These are phyloP conservation scores for Bradypodion ventrale DNA, from an alignment of 2,797 vertebrate genomes.

Conservation along the genomic window DNA sequence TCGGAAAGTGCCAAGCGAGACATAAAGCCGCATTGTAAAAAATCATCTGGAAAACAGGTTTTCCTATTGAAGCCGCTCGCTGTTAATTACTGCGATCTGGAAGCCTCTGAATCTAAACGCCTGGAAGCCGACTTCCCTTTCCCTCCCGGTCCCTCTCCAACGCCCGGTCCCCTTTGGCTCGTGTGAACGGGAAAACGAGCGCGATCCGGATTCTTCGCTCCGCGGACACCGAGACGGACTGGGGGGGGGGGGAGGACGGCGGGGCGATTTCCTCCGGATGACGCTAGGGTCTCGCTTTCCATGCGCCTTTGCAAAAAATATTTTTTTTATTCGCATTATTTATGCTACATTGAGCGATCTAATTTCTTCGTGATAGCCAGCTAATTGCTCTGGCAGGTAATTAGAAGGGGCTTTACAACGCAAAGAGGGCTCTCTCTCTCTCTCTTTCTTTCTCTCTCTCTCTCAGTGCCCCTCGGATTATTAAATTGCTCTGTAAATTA, in stretches of 20 bases:
- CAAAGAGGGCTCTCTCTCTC: conserved; percentile 69
- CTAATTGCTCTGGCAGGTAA: conserved; percentile 89
- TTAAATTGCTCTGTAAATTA: conserved; percentile 86
- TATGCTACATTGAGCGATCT: conserved; percentile 89
- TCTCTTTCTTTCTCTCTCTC: conserved; percentile 48
- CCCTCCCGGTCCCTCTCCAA: conserved; percentile 54
- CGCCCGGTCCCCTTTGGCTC: conserved; percentile 29
- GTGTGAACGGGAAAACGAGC: conserved; percentile 70
- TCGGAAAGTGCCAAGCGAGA: conserved; percentile 82
- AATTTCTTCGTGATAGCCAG: conserved; percentile 86
- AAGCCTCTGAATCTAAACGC: conserved; percentile 77
- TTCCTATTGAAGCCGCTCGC: conserved; percentile 81
- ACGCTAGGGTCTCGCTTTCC: conserved; percentile 82
- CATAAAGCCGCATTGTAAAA: conserved; percentile 86
- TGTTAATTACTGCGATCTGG: conserved; percentile 85
- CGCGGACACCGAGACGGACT: conserved; percentile 79
- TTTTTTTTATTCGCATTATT: conserved; percentile 89
- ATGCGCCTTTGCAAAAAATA: conserved; percentile 83
- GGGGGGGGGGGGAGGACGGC: conserved; percentile 76
- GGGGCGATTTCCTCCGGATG: conserved; percentile 85
- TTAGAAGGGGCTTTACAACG: conserved; percentile 82
- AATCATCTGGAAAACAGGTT: conserved; percentile 87
- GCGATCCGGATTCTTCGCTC: conserved; percentile 75
- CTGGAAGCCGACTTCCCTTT: conserved; percentile 79
- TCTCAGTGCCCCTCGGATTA: conserved; percentile 82